Percentiles rank a stretch among this genome's conserved stretches.
Conservation (phyloP, 1,140 invertebrate genomes). For the Papilio polyxenes region DNA sequence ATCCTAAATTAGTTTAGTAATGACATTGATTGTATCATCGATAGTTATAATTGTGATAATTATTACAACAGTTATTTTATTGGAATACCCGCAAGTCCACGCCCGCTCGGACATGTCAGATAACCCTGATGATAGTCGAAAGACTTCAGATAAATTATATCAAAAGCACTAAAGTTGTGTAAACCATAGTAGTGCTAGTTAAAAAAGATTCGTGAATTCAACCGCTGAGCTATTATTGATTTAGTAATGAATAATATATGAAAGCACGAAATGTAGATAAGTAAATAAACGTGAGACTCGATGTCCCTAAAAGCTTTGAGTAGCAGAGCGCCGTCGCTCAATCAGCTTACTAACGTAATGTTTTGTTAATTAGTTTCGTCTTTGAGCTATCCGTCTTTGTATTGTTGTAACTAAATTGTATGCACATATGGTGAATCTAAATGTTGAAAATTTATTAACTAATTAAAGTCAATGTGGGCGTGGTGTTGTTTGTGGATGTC, state of each 20-base stretch:
- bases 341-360: background rate
- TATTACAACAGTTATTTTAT: too few species aligned
- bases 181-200: background rate
- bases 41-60: too few species aligned
- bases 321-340: background rate
- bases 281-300: background rate
- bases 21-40: too few species aligned
- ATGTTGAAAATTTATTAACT: too few species aligned
- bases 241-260: background rate
- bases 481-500: too few species aligned
- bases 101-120: too few species aligned
- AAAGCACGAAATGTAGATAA: background rate
- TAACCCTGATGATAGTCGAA: too few species aligned
- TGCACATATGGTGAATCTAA: background rate
- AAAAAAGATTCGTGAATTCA: too few species aligned
- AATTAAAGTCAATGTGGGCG: too few species aligned
- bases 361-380: slow-evolving; percentile 19
- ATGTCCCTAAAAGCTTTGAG: background rate
- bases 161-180: background rate
- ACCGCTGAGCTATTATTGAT: background rate
- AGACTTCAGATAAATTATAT: too few species aligned
- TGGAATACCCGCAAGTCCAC: too few species aligned
- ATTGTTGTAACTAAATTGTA: background rate
- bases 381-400: slow-evolving; percentile 10
- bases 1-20: too few species aligned